Evolutionary conservation across 1,140 invertebrate genomes (phyloP).

Genomic region (Epicauta chinensis): DNA sequence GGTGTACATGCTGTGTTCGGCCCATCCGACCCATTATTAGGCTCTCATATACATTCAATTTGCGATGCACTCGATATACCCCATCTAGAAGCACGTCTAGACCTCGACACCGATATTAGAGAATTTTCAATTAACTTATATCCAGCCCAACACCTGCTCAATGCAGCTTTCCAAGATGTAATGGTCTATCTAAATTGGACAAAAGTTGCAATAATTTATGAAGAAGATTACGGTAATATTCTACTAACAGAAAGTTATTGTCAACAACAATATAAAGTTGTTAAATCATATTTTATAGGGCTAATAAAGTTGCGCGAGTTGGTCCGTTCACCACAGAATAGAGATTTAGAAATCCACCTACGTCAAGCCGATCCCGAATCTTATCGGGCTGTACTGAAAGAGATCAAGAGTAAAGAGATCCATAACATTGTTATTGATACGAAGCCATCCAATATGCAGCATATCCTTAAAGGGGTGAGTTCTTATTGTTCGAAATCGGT

Average conservation of each 20-base stretch:
- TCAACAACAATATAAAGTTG: neutral
- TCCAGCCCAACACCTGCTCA: constrained; percentile 76
- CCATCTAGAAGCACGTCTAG: constrained; percentile 74
- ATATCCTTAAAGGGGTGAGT: constrained; percentile 77
- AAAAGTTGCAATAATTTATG: constrained; percentile 87
- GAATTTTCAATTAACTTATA: constrained; percentile 88
- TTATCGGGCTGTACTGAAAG: constrained; percentile 71
- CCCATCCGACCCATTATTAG: constrained; percentile 72
- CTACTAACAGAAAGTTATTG: neutral
- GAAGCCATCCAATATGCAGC: constrained; percentile 64
- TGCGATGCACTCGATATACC: constrained; percentile 85
- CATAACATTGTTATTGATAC: constrained; percentile 81
- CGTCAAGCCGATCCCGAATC: constrained; percentile 66
- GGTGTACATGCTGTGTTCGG: constrained; percentile 88
- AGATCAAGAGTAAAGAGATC: constrained; percentile 75
- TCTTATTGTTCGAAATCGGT: neutral
- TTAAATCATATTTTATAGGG: constrained; percentile 50
- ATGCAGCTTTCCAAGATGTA: constrained; percentile 78
- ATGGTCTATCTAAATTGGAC: constrained; percentile 90
- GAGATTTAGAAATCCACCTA: constrained; percentile 74
- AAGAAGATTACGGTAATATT: constrained; percentile 71
- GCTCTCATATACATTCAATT: constrained; percentile 83
- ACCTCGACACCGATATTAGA: constrained; percentile 58
- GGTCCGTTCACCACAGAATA: constrained; percentile 58
- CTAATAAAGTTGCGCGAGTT: constrained; percentile 80